Evolutionary conservation across 2,797 vertebrate genomes (phyloP), one percentile per base, ranked within the genome.

Genomic region (Dallia pectoralis): DNA sequence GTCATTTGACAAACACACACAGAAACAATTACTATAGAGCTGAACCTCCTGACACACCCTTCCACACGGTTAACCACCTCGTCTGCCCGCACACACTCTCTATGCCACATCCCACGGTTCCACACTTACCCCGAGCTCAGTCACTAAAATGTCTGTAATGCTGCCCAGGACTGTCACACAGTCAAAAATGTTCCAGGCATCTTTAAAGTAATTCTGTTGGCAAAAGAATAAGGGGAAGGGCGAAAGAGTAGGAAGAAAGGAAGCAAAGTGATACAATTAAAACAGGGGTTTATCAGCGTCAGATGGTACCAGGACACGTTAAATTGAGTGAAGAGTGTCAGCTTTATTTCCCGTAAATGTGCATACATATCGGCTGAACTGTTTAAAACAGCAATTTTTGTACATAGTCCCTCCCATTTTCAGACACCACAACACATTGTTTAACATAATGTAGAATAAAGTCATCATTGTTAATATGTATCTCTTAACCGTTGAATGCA

Each of bases 101-200:
- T 12, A 51, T 18, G 7, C 49, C 12, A 61, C 78, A 76, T 61
- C 74, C 66, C 68, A n/a, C 27, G 71, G 74, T 63, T 71, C 81
- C 79, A 83, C 77, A 94, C 96, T 94, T 94, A 98, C 97, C 96
- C 95, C 96, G 25, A 99, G 95, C 83, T 98, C 97, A 0, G 97
- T 98, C 70, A 99, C 97, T 75, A 99, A 93, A 89, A 99, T 99
- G 91, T 99, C 97, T 0, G 97, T 99, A 84, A 99, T 95, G 92
- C 97, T 98, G 85, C 97, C 97, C 87, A 99, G 94, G 77, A 99
- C 97, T 67, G 97, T 99, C 87, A 99, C 96, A 83, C 97, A 99
- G 91, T 98, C 97, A 80, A 99, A 99, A 92, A 99, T 92, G 80
- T 97, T 98, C 96, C 96, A 98, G 89, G 96, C 96, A 61, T 97